Conservation (phyloP, 2,113 vertebrate species). For the Takifugu flavidus region DNA sequence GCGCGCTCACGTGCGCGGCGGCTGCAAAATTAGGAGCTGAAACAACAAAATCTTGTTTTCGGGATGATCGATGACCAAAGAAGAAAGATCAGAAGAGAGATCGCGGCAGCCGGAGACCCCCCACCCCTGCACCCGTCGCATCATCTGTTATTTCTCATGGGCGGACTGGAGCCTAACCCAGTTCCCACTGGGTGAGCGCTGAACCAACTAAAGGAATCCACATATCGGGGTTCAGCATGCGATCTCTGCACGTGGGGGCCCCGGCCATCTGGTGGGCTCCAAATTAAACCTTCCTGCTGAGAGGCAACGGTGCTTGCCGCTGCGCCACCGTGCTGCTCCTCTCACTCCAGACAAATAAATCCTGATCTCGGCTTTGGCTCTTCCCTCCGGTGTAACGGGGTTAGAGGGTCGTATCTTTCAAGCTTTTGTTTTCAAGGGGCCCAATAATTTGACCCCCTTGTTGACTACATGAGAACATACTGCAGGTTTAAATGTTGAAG, state of each 20-base stretch:
- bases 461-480: too few relatives aligned
- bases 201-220: background rate
- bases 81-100: too few relatives aligned
- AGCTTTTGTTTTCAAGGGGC: slow-evolving; percentile 40
- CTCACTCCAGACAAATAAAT: slow-evolving; percentile 7
- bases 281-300: background rate
- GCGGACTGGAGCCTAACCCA: background rate
- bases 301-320: background rate
- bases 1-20: too few relatives aligned
- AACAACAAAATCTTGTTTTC: too few relatives aligned
- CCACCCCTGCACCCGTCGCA: background rate
- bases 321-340: background rate
- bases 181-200: background rate
- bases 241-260: background rate
- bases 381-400: slow-evolving; percentile 31
- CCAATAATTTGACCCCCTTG: slow-evolving; percentile 13
- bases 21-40: too few relatives aligned
- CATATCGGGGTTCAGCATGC: background rate
- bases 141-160: background rate
- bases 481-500: background rate
- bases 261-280: background rate
- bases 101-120: too few relatives aligned
- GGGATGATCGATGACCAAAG: too few relatives aligned
- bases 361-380: background rate
- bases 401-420: slow-evolving; percentile 9